These are phyloP conservation scores for Astreopora myriophthalma DNA, from an alignment of 64 coral and sea anemone genomes.

Conservation along the genomic window DNA sequence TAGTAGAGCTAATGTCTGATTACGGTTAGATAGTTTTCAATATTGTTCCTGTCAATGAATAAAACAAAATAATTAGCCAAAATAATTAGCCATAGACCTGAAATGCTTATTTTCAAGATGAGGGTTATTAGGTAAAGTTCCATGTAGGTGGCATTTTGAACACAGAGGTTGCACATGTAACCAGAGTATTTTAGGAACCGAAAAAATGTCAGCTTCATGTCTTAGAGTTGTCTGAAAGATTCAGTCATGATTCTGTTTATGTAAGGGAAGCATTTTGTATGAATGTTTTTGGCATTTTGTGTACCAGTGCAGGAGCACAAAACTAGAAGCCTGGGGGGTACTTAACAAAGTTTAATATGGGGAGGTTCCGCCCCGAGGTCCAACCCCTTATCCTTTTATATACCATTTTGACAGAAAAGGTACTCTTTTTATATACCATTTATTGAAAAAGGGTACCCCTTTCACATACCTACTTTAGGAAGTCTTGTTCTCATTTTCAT, in stretches of 20 bases:
- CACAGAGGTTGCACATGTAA: not conserved
- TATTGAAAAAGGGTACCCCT: too few relatives aligned
- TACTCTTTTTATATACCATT: too few relatives aligned
- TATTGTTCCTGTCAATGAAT: not conserved
- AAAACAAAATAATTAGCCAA: not conserved
- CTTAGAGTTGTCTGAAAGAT: not conserved
- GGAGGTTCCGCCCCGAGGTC: too few relatives aligned
- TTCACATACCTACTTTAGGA: too few relatives aligned
- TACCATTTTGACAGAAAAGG: too few relatives aligned
- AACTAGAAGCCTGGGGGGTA: not conserved
- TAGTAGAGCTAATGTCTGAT: constrained; percentile 2
- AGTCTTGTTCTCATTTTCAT: too few relatives aligned
- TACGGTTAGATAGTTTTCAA: constrained; percentile 2
- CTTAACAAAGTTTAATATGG: too few relatives aligned
- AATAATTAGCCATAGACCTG: not conserved
- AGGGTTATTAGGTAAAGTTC: constrained; percentile 11
- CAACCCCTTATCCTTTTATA: too few relatives aligned
- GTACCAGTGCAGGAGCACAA: not conserved
- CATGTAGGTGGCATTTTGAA: constrained; percentile 1
- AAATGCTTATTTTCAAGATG: constrained; percentile 7
- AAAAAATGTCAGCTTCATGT: not conserved
- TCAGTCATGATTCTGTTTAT: not conserved
- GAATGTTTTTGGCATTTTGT: constrained; percentile 1
- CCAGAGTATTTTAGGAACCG: not conserved
- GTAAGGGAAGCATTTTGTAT: not conserved